Evolutionary conservation across 2,888 invertebrate genomes (phyloP), one percentile per base, ranked within the genome.

Genomic region (Spisula solida): DNA sequence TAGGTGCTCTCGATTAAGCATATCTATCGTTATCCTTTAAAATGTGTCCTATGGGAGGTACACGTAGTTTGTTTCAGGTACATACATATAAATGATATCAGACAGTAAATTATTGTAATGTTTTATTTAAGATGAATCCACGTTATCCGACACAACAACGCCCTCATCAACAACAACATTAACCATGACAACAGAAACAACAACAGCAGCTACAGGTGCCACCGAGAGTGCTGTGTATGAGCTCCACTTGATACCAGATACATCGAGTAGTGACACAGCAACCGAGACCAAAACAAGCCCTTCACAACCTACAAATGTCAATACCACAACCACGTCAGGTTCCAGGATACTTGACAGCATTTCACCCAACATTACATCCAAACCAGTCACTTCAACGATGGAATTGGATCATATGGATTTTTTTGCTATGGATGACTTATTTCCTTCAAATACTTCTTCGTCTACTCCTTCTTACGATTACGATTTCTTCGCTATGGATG

Each of bases 341-440:
- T 31, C 82, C 1, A 78, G 31, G 20, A 60, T 41, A 14, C 29
- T 29, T 31, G 47, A 48, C n/a, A 34, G 47, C 14, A 75, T 75
- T 18, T 75, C 75, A 18, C 14, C 83, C 16, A 78, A 79, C 12
- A 75, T 75, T 34, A 34, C 75, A 18, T 14, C 83, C n/a, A 78
- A 79, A 56, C 81, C 81, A 12, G 10, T n/a, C 34, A 18, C 55
- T 5, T 55, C 81, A 20, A 75, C 82, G 29, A 55, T 34, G 14
- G 48, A 51, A 1, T 16, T 84, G 18, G 83, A 86, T 84, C 86
- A 82, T 16, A 66, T 86, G 48, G 86, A 89, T 66, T 89, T 89
- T 55, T 89, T 89, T 20, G 86, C 70, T 6, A 89, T 89, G 83
- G 86, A 86, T 51, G 83, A 75, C 20, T 75, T 75, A 47, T 51